Conservation (phyloP, 1,140 invertebrate species). For the Heliconius congener region DNA sequence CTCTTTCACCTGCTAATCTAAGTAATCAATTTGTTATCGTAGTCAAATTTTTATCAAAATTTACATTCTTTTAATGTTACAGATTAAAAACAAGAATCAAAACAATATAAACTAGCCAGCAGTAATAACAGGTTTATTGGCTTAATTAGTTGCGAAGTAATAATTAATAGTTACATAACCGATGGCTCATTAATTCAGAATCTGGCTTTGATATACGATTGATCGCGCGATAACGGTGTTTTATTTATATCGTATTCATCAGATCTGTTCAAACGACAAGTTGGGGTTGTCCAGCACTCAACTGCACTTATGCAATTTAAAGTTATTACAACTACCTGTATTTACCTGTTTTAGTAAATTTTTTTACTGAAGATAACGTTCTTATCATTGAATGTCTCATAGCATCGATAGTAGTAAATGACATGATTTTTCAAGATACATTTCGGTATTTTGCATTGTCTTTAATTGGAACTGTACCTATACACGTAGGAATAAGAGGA, state of each 20-base stretch:
- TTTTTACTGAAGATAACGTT: neutral
- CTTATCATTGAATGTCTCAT: neutral
- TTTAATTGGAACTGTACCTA: no score
- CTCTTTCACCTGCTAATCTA: no score
- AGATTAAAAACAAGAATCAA: neutral
- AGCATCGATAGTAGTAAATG: no score
- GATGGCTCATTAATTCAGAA: constrained; percentile 15
- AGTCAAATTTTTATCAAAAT: neutral
- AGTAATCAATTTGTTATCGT: no score
- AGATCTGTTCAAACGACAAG: neutral
- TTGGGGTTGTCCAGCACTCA: neutral
- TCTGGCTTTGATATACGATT: constrained; percentile 4
- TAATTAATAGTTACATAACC: constrained; percentile 27
- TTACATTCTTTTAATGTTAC: neutral
- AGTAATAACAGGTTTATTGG: neutral
- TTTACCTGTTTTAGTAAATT: neutral
- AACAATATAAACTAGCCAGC: neutral
- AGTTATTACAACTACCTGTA: neutral
- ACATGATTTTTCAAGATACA: no score
- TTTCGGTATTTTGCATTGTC: no score
- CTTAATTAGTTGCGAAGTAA: constrained; percentile 22
- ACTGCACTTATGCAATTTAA: neutral
- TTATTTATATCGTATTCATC: neutral
- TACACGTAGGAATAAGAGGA: no score
- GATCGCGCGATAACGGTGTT: neutral